Percentiles rank a stretch among this genome's conserved stretches.
These are phyloP conservation scores for Salvelinus sp. DNA, from an alignment of 2,113 vertebrate species.

Conservation along the genomic window DNA sequence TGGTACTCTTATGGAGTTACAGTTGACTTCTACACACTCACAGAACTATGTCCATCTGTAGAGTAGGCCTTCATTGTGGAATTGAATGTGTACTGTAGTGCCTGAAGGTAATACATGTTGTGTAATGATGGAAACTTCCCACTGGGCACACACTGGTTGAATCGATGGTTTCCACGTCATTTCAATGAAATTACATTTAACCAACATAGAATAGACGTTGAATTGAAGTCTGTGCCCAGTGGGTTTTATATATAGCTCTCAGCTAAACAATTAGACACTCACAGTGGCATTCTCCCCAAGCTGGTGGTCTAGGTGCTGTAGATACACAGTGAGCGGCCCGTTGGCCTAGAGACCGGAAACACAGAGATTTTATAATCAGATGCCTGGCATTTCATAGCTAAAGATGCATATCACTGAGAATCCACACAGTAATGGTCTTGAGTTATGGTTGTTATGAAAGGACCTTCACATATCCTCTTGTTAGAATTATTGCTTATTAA, in stretches of 20 bases:
- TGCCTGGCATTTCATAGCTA: not conserved
- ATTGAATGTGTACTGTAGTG: too few species aligned
- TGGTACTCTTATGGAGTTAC: constrained; percentile 6
- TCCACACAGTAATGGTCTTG: not conserved
- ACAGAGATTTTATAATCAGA: not conserved
- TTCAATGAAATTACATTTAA: too few species aligned
- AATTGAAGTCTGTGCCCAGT: too few species aligned
- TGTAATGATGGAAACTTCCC: not conserved
- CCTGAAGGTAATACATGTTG: too few species aligned
- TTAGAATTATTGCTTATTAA: too few species aligned
- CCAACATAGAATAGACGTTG: too few species aligned
- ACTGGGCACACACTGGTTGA: not conserved
- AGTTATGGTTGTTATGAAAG: not conserved
- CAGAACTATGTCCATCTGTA: too few species aligned
- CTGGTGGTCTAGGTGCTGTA: constrained; percentile 10
- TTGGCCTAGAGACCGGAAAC: not conserved
- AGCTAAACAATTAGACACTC: not conserved
- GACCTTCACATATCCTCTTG: not conserved
- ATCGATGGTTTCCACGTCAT: too few species aligned
- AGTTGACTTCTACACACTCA: not conserved
- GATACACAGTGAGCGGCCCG: constrained; percentile 11
- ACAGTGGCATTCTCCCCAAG: constrained; percentile 2
- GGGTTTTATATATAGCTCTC: not conserved
- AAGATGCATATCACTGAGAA: not conserved
- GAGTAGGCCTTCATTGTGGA: too few species aligned